These are phyloP conservation scores for Pentalonia nigronervosa DNA, from an alignment of 1,140 invertebrate species.

Conservation along the genomic window DNA sequence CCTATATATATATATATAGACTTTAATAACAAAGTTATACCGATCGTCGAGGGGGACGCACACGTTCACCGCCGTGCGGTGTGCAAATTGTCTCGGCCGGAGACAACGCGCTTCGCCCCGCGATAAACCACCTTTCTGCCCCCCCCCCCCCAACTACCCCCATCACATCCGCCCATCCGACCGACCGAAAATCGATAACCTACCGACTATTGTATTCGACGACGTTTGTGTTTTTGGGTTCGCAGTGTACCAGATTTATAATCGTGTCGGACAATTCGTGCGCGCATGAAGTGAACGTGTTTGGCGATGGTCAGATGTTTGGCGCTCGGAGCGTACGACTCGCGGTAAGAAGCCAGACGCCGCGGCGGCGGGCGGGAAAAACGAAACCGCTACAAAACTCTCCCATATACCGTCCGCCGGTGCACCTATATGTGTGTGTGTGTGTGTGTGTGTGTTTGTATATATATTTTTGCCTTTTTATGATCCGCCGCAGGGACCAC, in stretches of 20 bases:
- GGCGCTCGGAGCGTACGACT: background rate
- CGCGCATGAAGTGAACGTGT: slow-evolving; percentile 43
- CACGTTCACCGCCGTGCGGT: background rate
- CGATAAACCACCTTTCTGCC: background rate
- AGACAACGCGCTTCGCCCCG: background rate
- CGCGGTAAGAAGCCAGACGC: background rate
- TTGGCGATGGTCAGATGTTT: slow-evolving; percentile 48
- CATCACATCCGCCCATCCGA: background rate
- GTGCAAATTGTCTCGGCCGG: background rate
- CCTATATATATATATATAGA: background rate
- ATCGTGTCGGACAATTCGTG: slow-evolving; percentile 45
- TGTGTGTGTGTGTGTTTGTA: background rate
- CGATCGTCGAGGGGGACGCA: background rate
- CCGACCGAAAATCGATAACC: background rate
- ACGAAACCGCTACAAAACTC: background rate
- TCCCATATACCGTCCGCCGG: background rate
- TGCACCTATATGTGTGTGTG: background rate
- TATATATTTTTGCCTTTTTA: background rate
- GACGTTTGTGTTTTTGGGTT: background rate
- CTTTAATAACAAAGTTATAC: background rate
- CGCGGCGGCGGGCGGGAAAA: too few species aligned
- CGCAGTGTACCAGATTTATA: slow-evolving; percentile 42
- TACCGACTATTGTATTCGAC: background rate
- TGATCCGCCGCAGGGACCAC: background rate
- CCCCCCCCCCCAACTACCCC: too few species aligned